Percentiles rank a stretch among this genome's conserved stretches.
phyloP scores from a whole-genome alignment of 1,140 invertebrate genomes.

The Cydia amplana region DNA sequence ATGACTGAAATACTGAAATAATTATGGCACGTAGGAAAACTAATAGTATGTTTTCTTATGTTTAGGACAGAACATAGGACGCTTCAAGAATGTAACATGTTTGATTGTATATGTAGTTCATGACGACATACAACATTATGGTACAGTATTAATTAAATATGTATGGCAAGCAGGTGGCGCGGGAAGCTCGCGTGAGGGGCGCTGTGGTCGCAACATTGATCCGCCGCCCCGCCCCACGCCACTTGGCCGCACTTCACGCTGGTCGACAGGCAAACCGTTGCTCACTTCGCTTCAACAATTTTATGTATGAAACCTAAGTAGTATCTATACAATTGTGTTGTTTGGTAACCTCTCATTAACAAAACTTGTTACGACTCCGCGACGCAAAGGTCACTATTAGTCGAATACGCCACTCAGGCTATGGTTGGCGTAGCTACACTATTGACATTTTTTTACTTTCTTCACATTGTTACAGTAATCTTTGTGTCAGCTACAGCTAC shows the following conservation, averaged over 20 bases:
- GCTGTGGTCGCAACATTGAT: constrained; percentile 59
- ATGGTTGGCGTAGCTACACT: constrained; percentile 36
- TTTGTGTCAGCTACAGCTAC: constrained; percentile 34
- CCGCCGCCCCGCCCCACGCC: constrained; percentile 41
- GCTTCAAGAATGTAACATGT: constrained; percentile 32
- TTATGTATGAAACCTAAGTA: constrained; percentile 68
- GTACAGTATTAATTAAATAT: constrained; percentile 22
- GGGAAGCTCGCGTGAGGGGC: constrained; percentile 21
- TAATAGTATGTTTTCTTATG: not conserved
- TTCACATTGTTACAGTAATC: constrained; percentile 34
- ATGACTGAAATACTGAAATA: not conserved
- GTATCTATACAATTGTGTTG: constrained; percentile 70
- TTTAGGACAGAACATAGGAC: not conserved
- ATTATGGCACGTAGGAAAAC: not conserved
- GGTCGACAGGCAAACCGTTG: constrained; percentile 42
- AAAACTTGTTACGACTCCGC: constrained; percentile 51
- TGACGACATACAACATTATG: constrained; percentile 15
- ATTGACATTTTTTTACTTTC: constrained; percentile 37
- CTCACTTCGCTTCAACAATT: constrained; percentile 64
- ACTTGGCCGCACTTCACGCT: constrained; percentile 61
- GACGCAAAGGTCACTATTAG: constrained; percentile 50
- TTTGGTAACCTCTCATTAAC: constrained; percentile 64
- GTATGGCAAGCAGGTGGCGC: not conserved
- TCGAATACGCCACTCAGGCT: constrained; percentile 39
- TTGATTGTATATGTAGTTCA: not conserved